Conservation (phyloP, 2,113 vertebrate genomes). For the Motacilla alba region DNA sequence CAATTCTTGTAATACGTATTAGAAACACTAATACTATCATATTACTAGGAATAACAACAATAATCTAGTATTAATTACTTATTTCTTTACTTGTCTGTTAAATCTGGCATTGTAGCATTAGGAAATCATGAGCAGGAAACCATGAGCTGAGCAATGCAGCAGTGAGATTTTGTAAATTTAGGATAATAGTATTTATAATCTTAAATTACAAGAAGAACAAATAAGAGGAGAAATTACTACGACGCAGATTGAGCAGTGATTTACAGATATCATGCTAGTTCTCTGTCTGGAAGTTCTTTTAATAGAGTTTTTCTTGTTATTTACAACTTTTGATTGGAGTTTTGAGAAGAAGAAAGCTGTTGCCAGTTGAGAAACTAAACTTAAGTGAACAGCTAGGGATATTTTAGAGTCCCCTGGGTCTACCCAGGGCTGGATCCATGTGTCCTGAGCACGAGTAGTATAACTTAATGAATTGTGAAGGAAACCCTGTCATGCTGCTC, state of each 20-base stretch:
- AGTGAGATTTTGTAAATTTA: neutral
- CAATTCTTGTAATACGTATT: neutral
- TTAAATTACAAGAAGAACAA: neutral
- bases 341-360: neutral
- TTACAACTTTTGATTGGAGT: neutral
- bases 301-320: neutral
- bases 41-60: neutral
- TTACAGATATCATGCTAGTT: neutral
- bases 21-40: neutral
- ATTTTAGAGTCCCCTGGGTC: neutral
- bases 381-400: neutral
- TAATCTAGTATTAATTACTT: neutral
- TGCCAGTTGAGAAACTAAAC: neutral
- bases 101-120: neutral
- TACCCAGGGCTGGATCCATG: fast-evolving
- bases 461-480: neutral
- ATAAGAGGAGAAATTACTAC: neutral
- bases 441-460: neutral
- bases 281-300: neutral
- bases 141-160: neutral
- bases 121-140: neutral
- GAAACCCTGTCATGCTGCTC: neutral
- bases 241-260: fast-evolving
- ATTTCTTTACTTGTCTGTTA: neutral
- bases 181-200: neutral